Conservation (phyloP, 2,113 vertebrate species). For the Pycnonotus jocosus region DNA sequence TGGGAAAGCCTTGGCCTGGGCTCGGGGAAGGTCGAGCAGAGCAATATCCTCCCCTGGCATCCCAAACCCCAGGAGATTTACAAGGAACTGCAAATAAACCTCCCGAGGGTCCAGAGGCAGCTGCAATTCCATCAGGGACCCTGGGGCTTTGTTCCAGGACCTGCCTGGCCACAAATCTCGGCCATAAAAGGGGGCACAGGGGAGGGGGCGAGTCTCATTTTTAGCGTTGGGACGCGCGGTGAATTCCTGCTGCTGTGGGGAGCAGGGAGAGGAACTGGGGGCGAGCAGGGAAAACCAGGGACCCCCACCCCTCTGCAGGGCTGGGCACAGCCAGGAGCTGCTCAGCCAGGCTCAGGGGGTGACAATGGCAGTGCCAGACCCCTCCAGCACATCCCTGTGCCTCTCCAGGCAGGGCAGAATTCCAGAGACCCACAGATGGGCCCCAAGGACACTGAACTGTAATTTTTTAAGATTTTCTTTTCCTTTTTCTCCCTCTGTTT, state of each 20-base stretch:
- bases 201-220: background rate
- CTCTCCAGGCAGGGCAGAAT: background rate
- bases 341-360: background rate
- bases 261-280: background rate
- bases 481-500: fast-evolving
- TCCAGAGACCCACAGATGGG: background rate
- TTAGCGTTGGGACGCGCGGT: background rate
- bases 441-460: fast-evolving
- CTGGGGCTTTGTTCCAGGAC: background rate
- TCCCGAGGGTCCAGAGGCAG: background rate
- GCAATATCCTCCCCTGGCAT: background rate
- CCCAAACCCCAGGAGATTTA: background rate
- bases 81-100: background rate
- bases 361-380: background rate
- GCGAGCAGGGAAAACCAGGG: background rate
- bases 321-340: background rate
- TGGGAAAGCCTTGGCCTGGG: background rate
- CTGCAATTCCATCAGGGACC: background rate
- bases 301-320: background rate
- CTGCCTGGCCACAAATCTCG: conserved; percentile 4
- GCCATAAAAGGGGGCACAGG: background rate
- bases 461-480: fast-evolving
- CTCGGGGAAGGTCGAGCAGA: background rate
- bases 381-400: background rate
- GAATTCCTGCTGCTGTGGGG: background rate